These are phyloP conservation scores for Chelonus formosanus DNA, from an alignment of 2,888 invertebrate genomes.

Conservation along the genomic window DNA sequence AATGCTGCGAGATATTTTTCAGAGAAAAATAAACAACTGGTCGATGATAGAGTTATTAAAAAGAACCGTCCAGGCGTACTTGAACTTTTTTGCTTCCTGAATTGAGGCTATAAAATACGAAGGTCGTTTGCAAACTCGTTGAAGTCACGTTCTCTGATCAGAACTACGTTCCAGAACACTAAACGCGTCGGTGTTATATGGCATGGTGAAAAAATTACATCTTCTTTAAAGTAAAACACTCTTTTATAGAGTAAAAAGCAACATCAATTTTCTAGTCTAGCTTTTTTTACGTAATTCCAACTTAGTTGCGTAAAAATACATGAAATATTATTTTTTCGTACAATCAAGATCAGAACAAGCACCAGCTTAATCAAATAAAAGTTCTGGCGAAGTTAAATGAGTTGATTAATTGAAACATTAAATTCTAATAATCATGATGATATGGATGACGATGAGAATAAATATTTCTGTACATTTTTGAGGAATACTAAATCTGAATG, in stretches of 20 bases:
- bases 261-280: slow-evolving; percentile 33
- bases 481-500: no score
- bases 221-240: slow-evolving; percentile 23
- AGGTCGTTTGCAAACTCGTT: slow-evolving; percentile 31
- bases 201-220: slow-evolving; percentile 35
- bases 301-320: no score
- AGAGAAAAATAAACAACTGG: slow-evolving; percentile 3
- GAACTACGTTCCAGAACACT: slow-evolving; percentile 38
- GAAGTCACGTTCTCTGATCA: slow-evolving; percentile 38
- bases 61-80: slow-evolving; percentile 21
- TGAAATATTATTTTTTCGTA: no score
- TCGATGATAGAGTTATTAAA: slow-evolving; percentile 29
- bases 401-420: no score
- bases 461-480: no score
- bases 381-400: no score
- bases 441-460: no score
- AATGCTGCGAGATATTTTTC: no score
- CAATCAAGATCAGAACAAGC: no score
- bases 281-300: slow-evolving; percentile 6
- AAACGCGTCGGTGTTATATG: slow-evolving; percentile 38
- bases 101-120: slow-evolving; percentile 25
- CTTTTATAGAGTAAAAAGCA: slow-evolving; percentile 22
- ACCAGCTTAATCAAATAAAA: no score
- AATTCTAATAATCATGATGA: no score
- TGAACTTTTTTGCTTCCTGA: slow-evolving; percentile 18